Base-by-base conservation (phyloP, 1,140 invertebrate genomes). In the Drosophila seguyi region DNA sequence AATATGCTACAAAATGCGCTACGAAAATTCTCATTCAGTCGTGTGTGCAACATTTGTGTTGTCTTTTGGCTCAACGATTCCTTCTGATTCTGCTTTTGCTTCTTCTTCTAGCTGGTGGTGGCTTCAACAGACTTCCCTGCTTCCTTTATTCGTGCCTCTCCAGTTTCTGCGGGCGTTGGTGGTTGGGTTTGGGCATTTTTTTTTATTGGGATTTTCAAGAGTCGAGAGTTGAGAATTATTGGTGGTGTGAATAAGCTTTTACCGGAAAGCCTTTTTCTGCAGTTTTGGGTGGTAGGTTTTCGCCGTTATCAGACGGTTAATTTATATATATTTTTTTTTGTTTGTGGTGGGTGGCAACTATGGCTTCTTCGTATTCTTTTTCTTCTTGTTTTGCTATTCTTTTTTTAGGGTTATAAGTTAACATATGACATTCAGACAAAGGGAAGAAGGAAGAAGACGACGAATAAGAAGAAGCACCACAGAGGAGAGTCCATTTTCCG, bases 191-290 rank as follows among this genome's bases (percentile, higher is more conserved):
- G 44, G 20, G 44, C 11, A 22, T n/a, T 22, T 7, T 6, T 18
- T 58, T 31, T 48, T 39, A 18, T 61, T 44, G 7, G 27, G 13
- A 29, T 66, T 57, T 58, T 58, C 14, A 50, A 20, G 53, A 56
- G 59, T 38, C 13, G 31, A 20, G 47, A 44, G 61, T 20, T 13
- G 13, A 14, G 56, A 61, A 29, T 38, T 65, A 63, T 67, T 72
- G 62, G 62, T 66, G 69, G 69, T 73, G 69, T 73, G 69, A 73
- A 73, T 73, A 72, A 73, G 69, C 69, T 73, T 73, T 73, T 38
- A 42, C 13, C 38, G 22, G 39, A 72, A 72, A 56, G 36, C 44
- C 69, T 71, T 58, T 38, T 25, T 16, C 25, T 36, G 53, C 47
- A 27, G 52, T 44, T 55, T 25, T 25, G 44, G 66, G 68, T 72